Conservation (phyloP, 1,140 invertebrate genomes). For the Drosophila tropicalis region DNA sequence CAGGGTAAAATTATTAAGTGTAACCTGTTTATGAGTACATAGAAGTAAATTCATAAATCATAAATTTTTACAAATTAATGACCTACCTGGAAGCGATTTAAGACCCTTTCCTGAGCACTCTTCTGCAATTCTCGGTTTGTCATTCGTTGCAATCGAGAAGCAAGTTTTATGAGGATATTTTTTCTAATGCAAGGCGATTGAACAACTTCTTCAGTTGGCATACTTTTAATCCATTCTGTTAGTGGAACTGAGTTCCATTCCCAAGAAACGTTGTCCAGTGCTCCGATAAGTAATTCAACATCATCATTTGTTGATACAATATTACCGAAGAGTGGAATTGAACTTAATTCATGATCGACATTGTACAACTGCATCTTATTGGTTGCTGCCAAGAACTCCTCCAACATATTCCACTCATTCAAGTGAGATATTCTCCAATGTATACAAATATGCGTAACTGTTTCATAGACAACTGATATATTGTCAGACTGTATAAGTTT, state of each 20-base stretch:
- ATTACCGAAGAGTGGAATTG: conserved; percentile 12
- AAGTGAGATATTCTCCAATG: conserved; percentile 35
- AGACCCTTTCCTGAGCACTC: too few relatives aligned
- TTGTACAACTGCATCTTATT: conserved; percentile 71
- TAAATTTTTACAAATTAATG: too few relatives aligned
- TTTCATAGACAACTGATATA: conserved; percentile 82
- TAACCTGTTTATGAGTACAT: too few relatives aligned
- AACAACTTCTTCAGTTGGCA: not conserved
- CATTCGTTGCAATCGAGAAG: too few relatives aligned
- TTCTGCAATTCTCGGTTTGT: too few relatives aligned
- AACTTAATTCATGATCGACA: conserved; percentile 33
- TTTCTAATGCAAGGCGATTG: too few relatives aligned
- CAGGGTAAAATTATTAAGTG: too few relatives aligned
- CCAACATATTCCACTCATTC: conserved; percentile 30
- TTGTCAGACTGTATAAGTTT: conserved; percentile 83
- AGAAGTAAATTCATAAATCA: too few relatives aligned
- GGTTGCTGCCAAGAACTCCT: conserved; percentile 56
- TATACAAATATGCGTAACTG: conserved; percentile 65
- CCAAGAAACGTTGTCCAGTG: conserved; percentile 24
- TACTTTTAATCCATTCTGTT: not conserved
- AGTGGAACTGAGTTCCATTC: not conserved
- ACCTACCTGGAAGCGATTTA: too few relatives aligned
- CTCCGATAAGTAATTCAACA: conserved; percentile 30
- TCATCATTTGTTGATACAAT: conserved; percentile 4
- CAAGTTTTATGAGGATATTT: too few relatives aligned